These are phyloP conservation scores for Brachyhypopomus gauderio DNA, from an alignment of 2,113 vertebrate genomes.

Conservation along the genomic window DNA sequence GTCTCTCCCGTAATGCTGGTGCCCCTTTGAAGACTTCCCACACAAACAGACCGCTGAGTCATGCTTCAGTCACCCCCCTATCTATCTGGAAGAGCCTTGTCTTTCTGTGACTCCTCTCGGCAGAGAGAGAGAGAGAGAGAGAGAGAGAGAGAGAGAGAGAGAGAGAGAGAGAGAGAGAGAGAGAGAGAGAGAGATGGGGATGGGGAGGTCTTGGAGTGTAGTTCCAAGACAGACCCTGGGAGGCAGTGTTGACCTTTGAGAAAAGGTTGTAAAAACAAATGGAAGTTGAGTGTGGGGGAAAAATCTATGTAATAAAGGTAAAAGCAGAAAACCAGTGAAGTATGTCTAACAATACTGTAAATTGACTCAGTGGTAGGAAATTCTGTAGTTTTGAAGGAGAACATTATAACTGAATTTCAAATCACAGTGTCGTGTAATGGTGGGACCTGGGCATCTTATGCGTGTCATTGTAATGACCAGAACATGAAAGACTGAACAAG, in stretches of 20 bases:
- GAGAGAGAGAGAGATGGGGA: constrained; percentile 11
- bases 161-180: constrained; percentile 29
- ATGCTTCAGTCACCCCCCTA: constrained; percentile 44
- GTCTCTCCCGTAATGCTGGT: constrained; percentile 37
- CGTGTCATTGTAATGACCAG: neutral
- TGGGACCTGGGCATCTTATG: neutral
- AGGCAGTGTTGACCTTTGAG: constrained; percentile 64
- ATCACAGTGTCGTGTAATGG: neutral
- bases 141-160: constrained; percentile 24
- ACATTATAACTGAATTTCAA: neutral
- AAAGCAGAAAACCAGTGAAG: neutral
- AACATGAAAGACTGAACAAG: too few relatives aligned
- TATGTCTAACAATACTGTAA: neutral
- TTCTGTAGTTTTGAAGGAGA: too few relatives aligned
- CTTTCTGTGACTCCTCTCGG: constrained; percentile 12
- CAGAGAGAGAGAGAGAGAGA: constrained; percentile 37
- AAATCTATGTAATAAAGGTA: neutral
- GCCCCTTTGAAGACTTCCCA: constrained; percentile 52
- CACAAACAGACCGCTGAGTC: constrained; percentile 44
- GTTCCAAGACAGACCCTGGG: constrained; percentile 54
- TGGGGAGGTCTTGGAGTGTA: constrained; percentile 19
- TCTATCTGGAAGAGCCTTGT: neutral
- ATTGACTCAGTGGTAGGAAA: neutral
- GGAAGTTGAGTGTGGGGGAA: neutral
- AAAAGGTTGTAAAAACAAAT: constrained; percentile 20